Evolutionary conservation across 2,888 invertebrate species (phyloP), one percentile per base, ranked within the genome.

Genomic region (Diplazon laetatorius): DNA sequence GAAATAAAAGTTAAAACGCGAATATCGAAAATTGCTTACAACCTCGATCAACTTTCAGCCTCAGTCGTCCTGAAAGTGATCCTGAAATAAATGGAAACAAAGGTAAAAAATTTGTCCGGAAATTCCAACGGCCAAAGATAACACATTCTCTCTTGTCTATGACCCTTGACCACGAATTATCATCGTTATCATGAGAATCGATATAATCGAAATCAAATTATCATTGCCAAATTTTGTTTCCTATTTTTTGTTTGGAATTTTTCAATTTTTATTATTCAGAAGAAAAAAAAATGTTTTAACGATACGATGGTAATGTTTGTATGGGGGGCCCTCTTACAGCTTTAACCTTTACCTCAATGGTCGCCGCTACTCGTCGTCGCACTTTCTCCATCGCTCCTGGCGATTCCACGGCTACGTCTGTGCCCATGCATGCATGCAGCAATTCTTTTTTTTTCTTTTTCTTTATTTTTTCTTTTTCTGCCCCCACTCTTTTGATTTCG

Each of bases 341-440:
- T 86, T 86, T 88, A 87, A 88, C 88, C 88, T 89, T 88, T 89
- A 89, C 88, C 88, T 89, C 88, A 86, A 89, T 87, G 84, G 86
- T 84, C 78, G 77, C 46, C 70, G 76, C 66, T n/a, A n/a, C n/a
- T n/a, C n/a, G n/a, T 75, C 79, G 84, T 83, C 86, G 88, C 88
- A 89, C 89, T 89, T 89, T 89, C 89, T 88, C 89, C 88, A 85
- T 80, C 84, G 57, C 2, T 72, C 50, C 71, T 75, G 71, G 75
- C 66, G 65, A 70, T 57, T 76, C 63, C 73, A 59, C 74, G 55
- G 66, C 48, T 48, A 12, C 68, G 65, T 71, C 65, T 62, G 73
- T 63, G 62, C 80, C 50, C 71, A 73, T 78, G 80, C 66, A 73
- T 74, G 82, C 82, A 63, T 69, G 78, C 63, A 50, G 22, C 69